Evolutionary conservation across 2,888 invertebrate species (phyloP), one percentile per base, ranked within the genome.

Genomic region (Eustalomyia histrio): DNA sequence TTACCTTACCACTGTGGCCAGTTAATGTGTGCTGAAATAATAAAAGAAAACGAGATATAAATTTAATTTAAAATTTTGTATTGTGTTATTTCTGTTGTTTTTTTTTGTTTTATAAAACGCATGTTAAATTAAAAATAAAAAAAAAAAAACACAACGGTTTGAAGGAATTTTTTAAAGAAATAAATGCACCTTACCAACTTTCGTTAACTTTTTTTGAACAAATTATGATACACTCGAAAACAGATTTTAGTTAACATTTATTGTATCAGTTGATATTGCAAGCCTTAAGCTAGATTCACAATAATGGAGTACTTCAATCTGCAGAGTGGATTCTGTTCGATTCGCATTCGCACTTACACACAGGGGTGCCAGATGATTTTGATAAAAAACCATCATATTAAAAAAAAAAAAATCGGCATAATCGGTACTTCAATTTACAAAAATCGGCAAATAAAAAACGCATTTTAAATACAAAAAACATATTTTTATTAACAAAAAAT

Each of bases 1-100:
- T 94, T 84, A 99, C 99, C 92, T 99, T 99, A 69, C 96, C 98
- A 87, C 97, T 97, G 92, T 99, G 99, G 47, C 91, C 91, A 78
- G 91, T 91, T 71, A 91, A 86, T 33, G 91, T 91, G 83, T 91
- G 91, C 91, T 91, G 80, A 2, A 82, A 84, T 43, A 82, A 84
- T 43, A 18, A 63, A 43, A 43, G 4, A 60, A 21, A 55, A 33
- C 16, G 21, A 50, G 8, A 1, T 24, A 24, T 24, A 24, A 55
- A 21, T 69, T 52, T n/a, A 9, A 52, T 21, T 24, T 5, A 55
- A 79, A 61, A 64, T n/a, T 55, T 24, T 55, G 74, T 29, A n/a
- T 47, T 1, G 14, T 55, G 43, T 61, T 39, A 2, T 39, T n/a
- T n/a, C n/a, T n/a, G n/a, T n/a, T n/a, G n/a, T n/a, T n/a, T n/a